phyloP scores from a whole-genome alignment of 2,797 vertebrate species.

The Enteromius afrohamiltoni region DNA sequence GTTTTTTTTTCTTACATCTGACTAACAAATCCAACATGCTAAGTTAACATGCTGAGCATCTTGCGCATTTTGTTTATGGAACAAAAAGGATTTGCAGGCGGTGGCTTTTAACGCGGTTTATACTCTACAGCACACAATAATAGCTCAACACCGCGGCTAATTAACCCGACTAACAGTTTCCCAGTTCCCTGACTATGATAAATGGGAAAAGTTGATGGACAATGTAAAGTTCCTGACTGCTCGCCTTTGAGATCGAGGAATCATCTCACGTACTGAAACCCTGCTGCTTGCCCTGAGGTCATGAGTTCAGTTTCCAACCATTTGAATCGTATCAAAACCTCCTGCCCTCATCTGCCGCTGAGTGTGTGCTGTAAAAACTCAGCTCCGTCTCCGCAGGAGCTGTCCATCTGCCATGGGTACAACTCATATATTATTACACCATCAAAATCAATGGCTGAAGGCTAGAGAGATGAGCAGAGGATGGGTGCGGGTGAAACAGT shows the following conservation, averaged over 20 bases:
- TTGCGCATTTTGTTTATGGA: conserved; percentile 29
- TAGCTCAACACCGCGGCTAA: conserved; percentile 37
- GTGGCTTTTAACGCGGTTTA: conserved; percentile 17
- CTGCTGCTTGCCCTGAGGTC: conserved; percentile 48
- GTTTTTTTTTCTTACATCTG: neutral
- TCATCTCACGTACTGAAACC: conserved; percentile 44
- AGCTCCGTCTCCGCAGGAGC: conserved; percentile 36
- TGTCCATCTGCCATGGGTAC: conserved; percentile 43
- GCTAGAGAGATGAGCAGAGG: conserved; percentile 10
- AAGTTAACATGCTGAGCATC: conserved; percentile 12
- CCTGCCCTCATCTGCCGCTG: conserved; percentile 22
- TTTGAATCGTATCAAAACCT: conserved; percentile 50
- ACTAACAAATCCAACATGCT: conserved; percentile 29
- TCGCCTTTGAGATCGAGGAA: conserved; percentile 24
- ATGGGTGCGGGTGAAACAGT: conserved; percentile 15
- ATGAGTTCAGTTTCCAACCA: conserved; percentile 49
- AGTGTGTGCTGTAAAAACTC: conserved; percentile 21
- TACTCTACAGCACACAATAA: conserved; percentile 40
- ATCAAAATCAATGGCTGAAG: conserved; percentile 46
- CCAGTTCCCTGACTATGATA: conserved; percentile 46
- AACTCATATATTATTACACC: conserved; percentile 40
- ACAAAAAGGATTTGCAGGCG: conserved; percentile 26
- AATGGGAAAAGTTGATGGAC: conserved; percentile 46
- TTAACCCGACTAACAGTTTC: conserved; percentile 45
- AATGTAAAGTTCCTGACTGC: conserved; percentile 26